phyloP scores from a whole-genome alignment of 2,113 vertebrate species.

The Pelvicachromis taeniatus region DNA sequence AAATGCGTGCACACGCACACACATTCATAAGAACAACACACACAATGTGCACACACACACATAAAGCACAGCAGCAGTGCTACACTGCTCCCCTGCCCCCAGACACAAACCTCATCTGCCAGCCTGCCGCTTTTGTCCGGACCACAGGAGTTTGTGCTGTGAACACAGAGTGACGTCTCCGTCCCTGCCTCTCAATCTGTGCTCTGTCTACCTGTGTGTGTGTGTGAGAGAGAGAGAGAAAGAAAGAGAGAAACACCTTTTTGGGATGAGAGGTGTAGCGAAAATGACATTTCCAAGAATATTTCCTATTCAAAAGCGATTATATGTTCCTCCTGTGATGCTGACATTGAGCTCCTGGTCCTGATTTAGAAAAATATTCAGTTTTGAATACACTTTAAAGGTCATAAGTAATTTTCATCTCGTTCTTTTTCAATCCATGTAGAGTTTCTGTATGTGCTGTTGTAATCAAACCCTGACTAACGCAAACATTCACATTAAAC shows the following conservation, averaged over 20 bases:
- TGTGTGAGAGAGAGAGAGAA: not conserved
- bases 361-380: not conserved
- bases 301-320: not conserved
- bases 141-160: slow-evolving; percentile 37
- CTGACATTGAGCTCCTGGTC: not conserved
- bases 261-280: not conserved
- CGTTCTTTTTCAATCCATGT: not conserved
- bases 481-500: not conserved
- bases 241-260: slow-evolving; percentile 1
- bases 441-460: not conserved
- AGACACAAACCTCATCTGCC: slow-evolving; percentile 70
- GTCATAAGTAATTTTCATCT: not conserved
- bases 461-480: not conserved
- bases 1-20: not conserved
- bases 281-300: not conserved
- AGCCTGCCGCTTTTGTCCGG: slow-evolving; percentile 63
- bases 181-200: slow-evolving; percentile 50
- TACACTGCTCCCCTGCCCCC: slow-evolving; percentile 49
- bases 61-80: slow-evolving; percentile 27
- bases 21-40: slow-evolving; percentile 1
- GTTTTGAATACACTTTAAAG: not conserved
- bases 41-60: not conserved
- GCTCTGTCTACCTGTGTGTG: slow-evolving; percentile 4
- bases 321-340: not conserved
- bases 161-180: slow-evolving; percentile 56